Conservation (phyloP, 2,888 invertebrate species). For the Nephrotoma appendiculata region DNA sequence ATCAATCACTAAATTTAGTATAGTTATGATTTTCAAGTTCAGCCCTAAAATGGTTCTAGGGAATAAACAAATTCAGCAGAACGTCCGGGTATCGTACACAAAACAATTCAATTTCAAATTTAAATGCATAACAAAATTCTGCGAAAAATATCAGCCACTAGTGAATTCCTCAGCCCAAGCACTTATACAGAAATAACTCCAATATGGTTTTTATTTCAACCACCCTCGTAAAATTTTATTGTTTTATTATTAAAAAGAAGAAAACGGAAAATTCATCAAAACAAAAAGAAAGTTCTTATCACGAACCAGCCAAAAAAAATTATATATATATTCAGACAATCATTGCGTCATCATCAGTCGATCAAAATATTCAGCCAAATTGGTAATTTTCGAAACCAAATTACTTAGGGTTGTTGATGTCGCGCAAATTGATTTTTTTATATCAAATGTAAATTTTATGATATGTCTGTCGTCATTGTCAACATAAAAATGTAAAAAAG, state of each 20-base stretch:
- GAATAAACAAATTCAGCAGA: too few species aligned
- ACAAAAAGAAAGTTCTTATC: background rate
- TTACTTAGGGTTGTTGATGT: background rate
- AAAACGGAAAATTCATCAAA: background rate
- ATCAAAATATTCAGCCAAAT: background rate
- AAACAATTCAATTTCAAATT: too few species aligned
- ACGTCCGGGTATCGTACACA: too few species aligned
- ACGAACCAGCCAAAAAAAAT: background rate
- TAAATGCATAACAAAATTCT: too few species aligned
- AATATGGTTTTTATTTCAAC: background rate
- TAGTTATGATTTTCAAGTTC: too few species aligned
- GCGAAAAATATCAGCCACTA: too few species aligned
- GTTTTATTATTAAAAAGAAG: background rate
- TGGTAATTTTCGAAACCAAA: background rate
- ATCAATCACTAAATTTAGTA: too few species aligned
- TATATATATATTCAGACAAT: background rate
- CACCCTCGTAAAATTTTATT: background rate
- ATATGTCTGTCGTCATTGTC: background rate
- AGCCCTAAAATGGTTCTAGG: too few species aligned
- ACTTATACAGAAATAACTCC: background rate
- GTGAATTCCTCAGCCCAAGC: too few species aligned
- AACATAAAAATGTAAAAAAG: background rate
- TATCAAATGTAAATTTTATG: background rate
- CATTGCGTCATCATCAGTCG: background rate
- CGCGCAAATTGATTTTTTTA: background rate